These are phyloP conservation scores for Orthonevra nobilis DNA, from an alignment of 2,888 invertebrate species.

Conservation along the genomic window DNA sequence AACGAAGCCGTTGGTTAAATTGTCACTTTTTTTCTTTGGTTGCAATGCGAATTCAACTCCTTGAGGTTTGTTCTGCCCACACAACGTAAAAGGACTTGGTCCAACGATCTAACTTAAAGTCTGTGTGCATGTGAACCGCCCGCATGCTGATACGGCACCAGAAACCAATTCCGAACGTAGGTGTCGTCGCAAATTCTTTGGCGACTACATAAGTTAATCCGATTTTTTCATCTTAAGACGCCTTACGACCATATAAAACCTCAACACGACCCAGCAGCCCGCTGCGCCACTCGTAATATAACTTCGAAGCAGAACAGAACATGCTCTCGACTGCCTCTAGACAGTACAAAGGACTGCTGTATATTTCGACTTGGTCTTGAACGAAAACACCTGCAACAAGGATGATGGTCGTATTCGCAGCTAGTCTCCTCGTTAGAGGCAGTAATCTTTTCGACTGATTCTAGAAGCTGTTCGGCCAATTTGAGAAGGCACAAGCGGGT, in stretches of 20 bases:
- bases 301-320: slow-evolving; percentile 6
- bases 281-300: slow-evolving; percentile 16
- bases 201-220: slow-evolving; percentile 49
- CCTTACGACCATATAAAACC: slow-evolving; percentile 58
- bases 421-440: slow-evolving; percentile 9
- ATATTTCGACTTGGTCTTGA: slow-evolving; percentile 41
- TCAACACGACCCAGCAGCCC: slow-evolving; percentile 25
- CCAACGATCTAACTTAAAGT: slow-evolving; percentile 44
- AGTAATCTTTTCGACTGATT: slow-evolving; percentile 48
- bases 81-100: slow-evolving; percentile 57
- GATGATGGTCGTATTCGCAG: slow-evolving; percentile 31
- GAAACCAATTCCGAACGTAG: slow-evolving; percentile 50
- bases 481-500: slow-evolving; percentile 31
- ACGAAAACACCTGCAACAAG: slow-evolving; percentile 62
- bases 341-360: slow-evolving; percentile 27
- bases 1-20: slow-evolving; percentile 31
- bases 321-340: slow-evolving; percentile 15
- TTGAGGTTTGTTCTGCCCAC: slow-evolving; percentile 52
- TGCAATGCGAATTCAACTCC: slow-evolving; percentile 32
- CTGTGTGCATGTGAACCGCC: slow-evolving; percentile 49
- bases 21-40: neutral
- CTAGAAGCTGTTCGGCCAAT: slow-evolving; percentile 53
- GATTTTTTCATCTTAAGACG: slow-evolving; percentile 59
- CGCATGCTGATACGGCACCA: slow-evolving; percentile 60
- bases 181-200: slow-evolving; percentile 55